Base-by-base conservation (phyloP, 1,140 invertebrate species). In the Drosophila rufa region DNA sequence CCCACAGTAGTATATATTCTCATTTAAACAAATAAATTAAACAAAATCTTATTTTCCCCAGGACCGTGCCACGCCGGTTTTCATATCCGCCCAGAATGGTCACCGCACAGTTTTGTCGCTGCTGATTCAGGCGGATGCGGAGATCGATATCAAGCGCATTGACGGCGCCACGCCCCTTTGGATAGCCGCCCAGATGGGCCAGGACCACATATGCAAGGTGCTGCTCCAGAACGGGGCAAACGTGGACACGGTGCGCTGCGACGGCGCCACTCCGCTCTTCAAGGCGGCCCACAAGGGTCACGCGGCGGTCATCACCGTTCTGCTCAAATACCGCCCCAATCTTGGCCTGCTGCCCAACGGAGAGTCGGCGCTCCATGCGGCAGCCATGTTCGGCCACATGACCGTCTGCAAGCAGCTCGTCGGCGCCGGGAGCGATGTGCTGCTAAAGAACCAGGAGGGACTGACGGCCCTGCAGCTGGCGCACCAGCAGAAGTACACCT, bases 241-340 rank as follows among this genome's bases (percentile, higher is more conserved):
- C 79, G 96, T 98, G 36, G 97, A 99, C 93, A 94, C 96, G 27
- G 95, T 96, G 5, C 95, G 97, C 93, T 96, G 97, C 92, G 97
- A 98, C 93, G 98, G 98, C 15, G 97, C 97, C 22, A 98, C 98
- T 1, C 96, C 98, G 5, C 93, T 99, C 27, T 98, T 98, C 92
- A 98, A 99, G 93, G 98, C 98, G 3, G 95, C 97, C 25, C 98
- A 99, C 93, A 98, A 99, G 94, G 98, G 98, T 0, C 97, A 98
- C 90, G 93, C 96, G 5, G 96, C 96, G 42, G 97, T 98, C n/a
- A 95, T 98, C 0, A 95, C 95, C 2, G 97, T 97, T 93, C 93
- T 99, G 59, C 94, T 98, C 8, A 97, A 96, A 91, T 96, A 97
- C 86, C 96, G 96, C 76, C 97, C 98, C 14, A 96, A 95, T 79